Conservation (phyloP, 2,113 vertebrate genomes). For the Alethe castanea region DNA sequence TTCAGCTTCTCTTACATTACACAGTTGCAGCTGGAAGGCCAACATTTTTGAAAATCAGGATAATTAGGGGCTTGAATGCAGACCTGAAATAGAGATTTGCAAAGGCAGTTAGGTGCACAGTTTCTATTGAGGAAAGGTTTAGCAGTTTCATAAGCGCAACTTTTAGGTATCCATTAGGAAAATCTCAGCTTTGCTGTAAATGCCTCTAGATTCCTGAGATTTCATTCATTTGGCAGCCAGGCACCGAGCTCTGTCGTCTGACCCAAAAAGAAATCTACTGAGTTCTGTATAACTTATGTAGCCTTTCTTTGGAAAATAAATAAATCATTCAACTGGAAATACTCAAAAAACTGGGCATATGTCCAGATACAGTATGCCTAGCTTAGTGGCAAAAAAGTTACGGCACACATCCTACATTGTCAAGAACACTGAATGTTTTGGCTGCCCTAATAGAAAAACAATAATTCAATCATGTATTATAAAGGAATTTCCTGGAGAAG, state of each 20-base stretch:
- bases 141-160: background rate
- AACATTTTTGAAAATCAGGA: background rate
- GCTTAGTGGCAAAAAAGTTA: constrained; percentile 52
- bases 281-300: constrained; percentile 34
- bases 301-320: constrained; percentile 61
- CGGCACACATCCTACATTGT: constrained; percentile 56
- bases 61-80: background rate
- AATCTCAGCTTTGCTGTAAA: constrained; percentile 38
- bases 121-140: background rate
- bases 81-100: background rate
- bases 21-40: background rate
- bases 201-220: constrained; percentile 35
- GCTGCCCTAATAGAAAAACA: constrained; percentile 66
- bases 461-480: constrained; percentile 63
- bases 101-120: background rate
- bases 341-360: constrained; percentile 44
- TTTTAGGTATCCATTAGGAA: constrained; percentile 25
- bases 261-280: background rate
- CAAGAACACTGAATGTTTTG: constrained; percentile 56
- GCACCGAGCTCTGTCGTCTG: background rate
- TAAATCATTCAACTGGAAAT: constrained; percentile 63
- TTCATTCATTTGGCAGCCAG: constrained; percentile 47
- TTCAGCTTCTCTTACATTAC: background rate
- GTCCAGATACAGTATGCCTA: constrained; percentile 54
- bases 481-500: constrained; percentile 66